These are phyloP conservation scores for Aythya baeri DNA, from an alignment of 2,113 vertebrate species.

Conservation along the genomic window DNA sequence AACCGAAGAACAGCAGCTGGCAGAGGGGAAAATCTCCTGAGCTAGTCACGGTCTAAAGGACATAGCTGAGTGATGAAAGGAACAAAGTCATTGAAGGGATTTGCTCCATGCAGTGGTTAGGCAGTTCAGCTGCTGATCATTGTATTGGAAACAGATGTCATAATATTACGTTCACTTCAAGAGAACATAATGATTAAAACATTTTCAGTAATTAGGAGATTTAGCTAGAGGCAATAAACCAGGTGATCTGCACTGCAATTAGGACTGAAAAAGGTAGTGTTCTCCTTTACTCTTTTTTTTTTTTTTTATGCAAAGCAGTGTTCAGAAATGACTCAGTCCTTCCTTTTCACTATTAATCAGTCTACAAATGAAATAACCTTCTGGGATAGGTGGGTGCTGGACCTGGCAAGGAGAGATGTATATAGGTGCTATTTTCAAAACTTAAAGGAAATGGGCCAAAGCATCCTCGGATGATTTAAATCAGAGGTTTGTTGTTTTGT, in stretches of 20 bases:
- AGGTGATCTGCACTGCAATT: conserved; percentile 71
- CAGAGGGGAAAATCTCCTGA: background rate
- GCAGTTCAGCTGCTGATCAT: conserved; percentile 41
- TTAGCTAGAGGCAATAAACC: conserved; percentile 50
- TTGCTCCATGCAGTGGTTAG: background rate
- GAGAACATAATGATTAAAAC: conserved; percentile 66
- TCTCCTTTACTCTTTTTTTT: background rate
- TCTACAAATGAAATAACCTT: background rate
- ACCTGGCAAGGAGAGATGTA: background rate
- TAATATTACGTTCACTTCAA: conserved; percentile 66
- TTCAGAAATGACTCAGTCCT: background rate
- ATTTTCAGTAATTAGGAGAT: conserved; percentile 62
- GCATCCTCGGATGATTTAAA: background rate
- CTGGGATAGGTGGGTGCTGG: background rate
- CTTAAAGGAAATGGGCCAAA: background rate
- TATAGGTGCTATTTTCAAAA: background rate
- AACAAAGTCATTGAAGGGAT: background rate
- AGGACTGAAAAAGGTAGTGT: conserved; percentile 37
- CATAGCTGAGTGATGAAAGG: background rate
- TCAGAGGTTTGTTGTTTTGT: background rate
- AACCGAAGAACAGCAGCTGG: background rate
- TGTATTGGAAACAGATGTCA: conserved; percentile 66
- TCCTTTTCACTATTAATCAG: background rate
- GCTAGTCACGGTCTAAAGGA: background rate
- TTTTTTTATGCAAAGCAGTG: background rate